Evolutionary conservation across 1,140 invertebrate genomes (phyloP), one percentile per base, ranked within the genome.

Genomic region (Brachionus rubens): DNA sequence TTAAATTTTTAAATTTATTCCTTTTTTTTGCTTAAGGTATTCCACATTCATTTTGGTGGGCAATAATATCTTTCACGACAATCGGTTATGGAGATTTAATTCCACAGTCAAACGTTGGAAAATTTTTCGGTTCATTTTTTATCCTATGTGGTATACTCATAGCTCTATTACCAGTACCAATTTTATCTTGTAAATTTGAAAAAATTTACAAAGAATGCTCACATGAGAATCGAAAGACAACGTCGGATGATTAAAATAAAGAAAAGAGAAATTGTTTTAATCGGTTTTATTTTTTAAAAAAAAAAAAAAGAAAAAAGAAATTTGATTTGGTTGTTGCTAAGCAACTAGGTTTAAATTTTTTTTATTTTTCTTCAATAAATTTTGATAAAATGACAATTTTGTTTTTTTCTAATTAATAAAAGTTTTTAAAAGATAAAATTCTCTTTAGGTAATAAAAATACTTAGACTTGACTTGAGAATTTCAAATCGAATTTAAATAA

Each of bases 81-180:
- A 84, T 86, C 7, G 85, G 85, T 3, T 86, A 86, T 78, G 85
- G 85, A 12, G 68, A 72, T 41, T 33, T 72, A 41, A 72, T 72
- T 26, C 68, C 68, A 26, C 68, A 54, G 16, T 72, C 68, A 14
- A 41, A 19, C 12, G n/a, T 72, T 33, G 68, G 68, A 72, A 72
- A 72, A 54, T 33, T 72, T 3, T 72, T 48, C 33, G 68, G 68
- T 3, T 72, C 68, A 21, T 52, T 48, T 72, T 72, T 72, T 21
- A 72, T 72, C 14, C n/a, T 72, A 30, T 72, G 68, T 26, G 68
- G 68, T 19, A 72, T 72, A 14, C 41, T 72, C 10, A 72, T 72
- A 7, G 68, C 68, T 6, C 33, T 72, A 16, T 36, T 72, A 36
- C 68, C 68, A 16, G 68, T 72, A 12, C 68, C 68, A 33, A 72